Evolutionary conservation across 2,113 vertebrate species (phyloP), one percentile per base, ranked within the genome.

Genomic region (Erythrocercus mccallii): DNA sequence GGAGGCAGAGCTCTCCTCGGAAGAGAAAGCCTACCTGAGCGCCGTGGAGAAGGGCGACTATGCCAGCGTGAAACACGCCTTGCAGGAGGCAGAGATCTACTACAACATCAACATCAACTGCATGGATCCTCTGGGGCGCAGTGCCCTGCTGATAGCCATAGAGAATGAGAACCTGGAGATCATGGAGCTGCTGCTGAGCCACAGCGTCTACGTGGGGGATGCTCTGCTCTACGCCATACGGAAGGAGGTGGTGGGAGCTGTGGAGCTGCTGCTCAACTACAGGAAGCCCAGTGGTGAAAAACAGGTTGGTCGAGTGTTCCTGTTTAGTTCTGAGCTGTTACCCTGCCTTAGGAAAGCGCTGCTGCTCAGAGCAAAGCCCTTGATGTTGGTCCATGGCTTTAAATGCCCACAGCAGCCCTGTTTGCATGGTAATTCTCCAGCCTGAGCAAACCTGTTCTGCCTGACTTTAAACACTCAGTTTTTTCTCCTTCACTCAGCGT

Each of bases 61-160:
- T 57, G 99, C 99, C 42, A 99, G 99, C 0, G 99, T 99, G 73
- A 99, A 99, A 81, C 98, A 99, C 37, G 99, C 99, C 45, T 96
- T 99, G 6, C 98, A 99, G 23, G 99, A 99, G 98, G 99, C 99
- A 0, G 99, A 99, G 97, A 99, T 99, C 96, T 99, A 99, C 97
- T 99, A 99, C 98, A 99, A 99, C 98, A 99, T 99, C 98, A 99
- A 99, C 82, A 98, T 99, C 65, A 99, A 99, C 98, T 99, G 99
- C 50, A 98, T 99, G 98, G 99, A 99, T 97, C 99, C 99, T 35
- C 98, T 99, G 78, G 99, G 99, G 51, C 99, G 99, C 95, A 99
- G 99, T 11, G 99, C 99, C 54, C 99, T 99, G 8, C 98, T 99
- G 95, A 99, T 99, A 82, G 99, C 99, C 97, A 99, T 99, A 95